A percentile compares a stretch with the other conserved stretches of the same genome.
Conservation (phyloP, 2,888 invertebrate species). For the Laspeyria flexula region DNA sequence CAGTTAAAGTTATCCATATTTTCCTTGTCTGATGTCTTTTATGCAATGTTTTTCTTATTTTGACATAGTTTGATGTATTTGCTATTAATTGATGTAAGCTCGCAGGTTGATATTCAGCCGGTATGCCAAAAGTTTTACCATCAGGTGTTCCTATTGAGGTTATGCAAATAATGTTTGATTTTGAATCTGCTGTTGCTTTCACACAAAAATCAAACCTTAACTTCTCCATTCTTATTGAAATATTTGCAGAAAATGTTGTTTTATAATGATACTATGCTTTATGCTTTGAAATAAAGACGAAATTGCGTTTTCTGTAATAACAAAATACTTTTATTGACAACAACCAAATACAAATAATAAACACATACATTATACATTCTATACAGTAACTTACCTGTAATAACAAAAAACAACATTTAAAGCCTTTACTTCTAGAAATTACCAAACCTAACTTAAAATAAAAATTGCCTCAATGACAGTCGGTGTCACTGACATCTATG, state of each 20-base stretch:
- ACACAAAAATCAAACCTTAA: constrained; percentile 26
- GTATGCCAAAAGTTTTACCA: constrained; percentile 23
- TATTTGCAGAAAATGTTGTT: constrained; percentile 14
- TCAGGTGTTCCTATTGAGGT: constrained; percentile 31
- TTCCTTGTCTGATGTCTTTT: constrained; percentile 22
- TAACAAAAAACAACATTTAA: too few relatives aligned
- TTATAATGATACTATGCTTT: too few relatives aligned
- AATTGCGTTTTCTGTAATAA: too few relatives aligned
- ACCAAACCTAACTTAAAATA: too few relatives aligned
- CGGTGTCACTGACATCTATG: too few relatives aligned
- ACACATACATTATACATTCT: too few relatives aligned
- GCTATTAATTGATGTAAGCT: constrained; percentile 3
- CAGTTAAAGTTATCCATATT: constrained; percentile 17
- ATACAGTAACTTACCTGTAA: too few relatives aligned
- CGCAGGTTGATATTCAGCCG: constrained; percentile 29
- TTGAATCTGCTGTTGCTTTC: constrained; percentile 25
- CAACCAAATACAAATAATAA: too few relatives aligned
- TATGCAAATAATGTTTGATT: constrained; percentile 36
- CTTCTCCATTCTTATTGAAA: constrained; percentile 2
- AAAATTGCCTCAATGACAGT: too few relatives aligned
- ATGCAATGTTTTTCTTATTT: constrained; percentile 11
- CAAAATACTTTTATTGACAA: too few relatives aligned
- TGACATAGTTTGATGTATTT: constrained; percentile 3
- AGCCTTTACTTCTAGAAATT: too few relatives aligned
- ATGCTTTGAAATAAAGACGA: too few relatives aligned